Evolutionary conservation across 2,888 invertebrate genomes (phyloP), one percentile per base, ranked within the genome.

Genomic region (Drosophila kuntzei): DNA sequence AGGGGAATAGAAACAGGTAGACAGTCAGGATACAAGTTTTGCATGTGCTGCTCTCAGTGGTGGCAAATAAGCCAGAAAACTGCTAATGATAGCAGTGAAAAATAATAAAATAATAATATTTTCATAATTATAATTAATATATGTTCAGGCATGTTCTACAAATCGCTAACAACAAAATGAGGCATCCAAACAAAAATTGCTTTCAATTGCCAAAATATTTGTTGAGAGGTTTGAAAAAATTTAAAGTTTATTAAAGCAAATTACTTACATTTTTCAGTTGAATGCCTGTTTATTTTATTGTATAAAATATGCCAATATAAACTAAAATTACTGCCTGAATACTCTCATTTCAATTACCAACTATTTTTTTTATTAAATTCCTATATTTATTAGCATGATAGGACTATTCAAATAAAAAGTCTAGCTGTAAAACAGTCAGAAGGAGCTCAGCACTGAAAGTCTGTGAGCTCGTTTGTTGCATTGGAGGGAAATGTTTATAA

Each of bases 401-500:
- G 25, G 3, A 0, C 1, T 18, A 3, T 39, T 43, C 11, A 22
- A 41, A 43, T 20, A 14, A 32, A 7, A 14, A 0, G 2, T 27
- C 2, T 53, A 43, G 22, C 49, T 9, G 1, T 3, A 11, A 49
- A 41, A 12, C 3, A 25, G 47, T 20, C 9, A 11, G 39, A 57
- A 29, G 6, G 2, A 1, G 39, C 37, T 3, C 41, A 60, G 27
- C 55, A 37, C 47, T 63, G 22, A 7, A 4, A 29, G 12, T 39
- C 8, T 9, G 7, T 20, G 39, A 32, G 34, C 11, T 34, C 36
- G 14, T 37, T 37, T 47, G 46, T 74, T 66, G 64, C 57, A 61
- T 49, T 37, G 43, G 36, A 47, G 51, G 58, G 44, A 79, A 83
- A 89, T 77, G 68, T 74, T 89, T 87, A 80, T 67, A 80, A 76